Evolutionary conservation across 2,113 vertebrate species (phyloP), one percentile per base, ranked within the genome.

Genomic region (Rhagologus leucostigma): DNA sequence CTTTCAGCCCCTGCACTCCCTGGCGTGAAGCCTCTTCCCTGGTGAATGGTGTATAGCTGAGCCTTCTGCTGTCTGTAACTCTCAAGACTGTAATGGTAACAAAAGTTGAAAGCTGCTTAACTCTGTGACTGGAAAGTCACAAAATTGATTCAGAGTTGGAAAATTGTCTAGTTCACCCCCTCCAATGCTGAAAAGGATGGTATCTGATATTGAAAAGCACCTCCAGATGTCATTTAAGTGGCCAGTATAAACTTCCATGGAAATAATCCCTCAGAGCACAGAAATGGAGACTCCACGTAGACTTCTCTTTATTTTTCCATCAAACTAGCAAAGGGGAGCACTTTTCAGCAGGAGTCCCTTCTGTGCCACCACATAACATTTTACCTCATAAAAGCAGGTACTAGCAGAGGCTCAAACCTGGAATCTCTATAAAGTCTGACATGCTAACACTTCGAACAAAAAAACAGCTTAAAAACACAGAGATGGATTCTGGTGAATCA

Each of bases 401-500:
- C 86, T 81, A 95, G 78, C 84, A 87, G 30, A 95, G 70, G 50
- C 50, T 80, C 46, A 53, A 44, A 82, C 53, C 20, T 65, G 23
- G 52, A 78, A 52, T 56, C 50, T 73, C 59, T 79, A 68, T 80
- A 80, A 89, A 87, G 74, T 27, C 91, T 94, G 91, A 87, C 47
- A 29, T 60, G 47, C 62, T 93, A 93, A 79, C 35, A 82, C 83
- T 92, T 95, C 91, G 95, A 96, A 95, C 78, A 90, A 87, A 77
- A 89, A 93, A 41, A 6, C 57, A 80, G 9, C 87, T 79, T 55
- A 79, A 90, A 86, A 92, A 52, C 50, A 74, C 46, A 59, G 94
- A 77, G 84, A 80, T 35, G 55, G 84, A 80, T 74, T 41, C 46
- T 74, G 85, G 83, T 97, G 96, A 97, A 96, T 97, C 95, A 96